Percentiles rank a stretch among this genome's conserved stretches.
Conservation (phyloP, 2,888 invertebrate genomes). For the Ephialtes manifestator region DNA sequence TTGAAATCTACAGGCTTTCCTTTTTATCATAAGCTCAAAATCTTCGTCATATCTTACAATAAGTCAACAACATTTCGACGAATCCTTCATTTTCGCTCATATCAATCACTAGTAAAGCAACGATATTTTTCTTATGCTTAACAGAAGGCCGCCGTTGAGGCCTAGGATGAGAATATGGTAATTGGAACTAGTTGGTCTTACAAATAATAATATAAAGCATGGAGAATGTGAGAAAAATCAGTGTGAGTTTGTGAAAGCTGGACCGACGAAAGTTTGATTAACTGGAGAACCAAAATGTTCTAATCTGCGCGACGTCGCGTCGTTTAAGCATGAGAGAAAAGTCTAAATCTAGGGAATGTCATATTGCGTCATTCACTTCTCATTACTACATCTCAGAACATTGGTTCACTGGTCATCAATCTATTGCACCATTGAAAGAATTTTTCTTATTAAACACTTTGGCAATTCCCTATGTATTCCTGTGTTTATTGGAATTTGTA, state of each 20-base stretch:
- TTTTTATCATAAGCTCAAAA: background rate
- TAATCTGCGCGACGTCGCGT: background rate
- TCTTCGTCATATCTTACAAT: background rate
- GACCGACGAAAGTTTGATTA: constrained; percentile 47
- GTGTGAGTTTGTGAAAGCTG: constrained; percentile 46
- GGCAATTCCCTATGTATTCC: too few relatives aligned
- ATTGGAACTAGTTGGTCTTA: constrained; percentile 85
- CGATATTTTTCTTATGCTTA: constrained; percentile 87
- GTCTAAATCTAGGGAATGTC: constrained; percentile 50
- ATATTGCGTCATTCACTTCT: constrained; percentile 57
- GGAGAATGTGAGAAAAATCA: constrained; percentile 46
- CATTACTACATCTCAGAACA: constrained; percentile 75
- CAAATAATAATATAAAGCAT: constrained; percentile 58
- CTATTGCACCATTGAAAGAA: constrained; percentile 36
- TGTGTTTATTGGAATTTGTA: constrained; percentile 18
- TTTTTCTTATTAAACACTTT: background rate
- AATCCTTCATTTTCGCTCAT: constrained; percentile 68
- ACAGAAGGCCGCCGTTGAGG: constrained; percentile 94
- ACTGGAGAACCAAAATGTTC: constrained; percentile 44
- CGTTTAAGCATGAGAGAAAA: constrained; percentile 67
- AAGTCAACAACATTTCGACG: constrained; percentile 34
- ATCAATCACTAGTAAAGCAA: constrained; percentile 83
- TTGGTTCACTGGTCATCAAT: constrained; percentile 80
- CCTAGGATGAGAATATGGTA: constrained; percentile 97
- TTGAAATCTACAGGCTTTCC: background rate